phyloP scores from a whole-genome alignment of 2,113 vertebrate species.

The Prinia subflava region DNA sequence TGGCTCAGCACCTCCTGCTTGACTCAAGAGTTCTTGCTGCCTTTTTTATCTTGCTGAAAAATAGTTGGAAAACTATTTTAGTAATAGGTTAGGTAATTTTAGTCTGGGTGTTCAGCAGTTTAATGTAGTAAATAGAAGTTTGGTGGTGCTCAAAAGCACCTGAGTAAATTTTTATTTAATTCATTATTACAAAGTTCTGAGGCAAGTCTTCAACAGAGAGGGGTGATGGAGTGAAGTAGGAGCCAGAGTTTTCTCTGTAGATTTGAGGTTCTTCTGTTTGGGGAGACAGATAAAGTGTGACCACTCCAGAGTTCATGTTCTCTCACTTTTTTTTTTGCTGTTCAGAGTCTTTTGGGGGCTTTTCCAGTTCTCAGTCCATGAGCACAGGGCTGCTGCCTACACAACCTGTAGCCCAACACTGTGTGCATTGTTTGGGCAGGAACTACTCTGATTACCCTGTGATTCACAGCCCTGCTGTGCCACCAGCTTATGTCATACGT shows the following conservation, averaged over 20 bases:
- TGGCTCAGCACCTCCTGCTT: neutral
- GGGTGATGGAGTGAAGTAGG: neutral
- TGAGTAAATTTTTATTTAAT: neutral
- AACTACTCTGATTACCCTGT: neutral
- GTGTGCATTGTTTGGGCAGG: constrained; percentile 3
- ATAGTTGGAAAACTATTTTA: neutral
- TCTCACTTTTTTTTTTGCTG: neutral
- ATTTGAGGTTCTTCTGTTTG: neutral
- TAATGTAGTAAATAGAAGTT: neutral
- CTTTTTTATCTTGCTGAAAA: neutral
- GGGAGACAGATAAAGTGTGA: neutral
- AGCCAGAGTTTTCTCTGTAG: neutral
- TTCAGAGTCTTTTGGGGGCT: neutral
- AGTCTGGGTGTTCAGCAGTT: neutral
- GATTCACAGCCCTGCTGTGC: constrained; percentile 37
- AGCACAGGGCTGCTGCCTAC: neutral
- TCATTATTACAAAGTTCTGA: neutral
- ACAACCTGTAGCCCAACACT: neutral
- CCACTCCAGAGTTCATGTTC: neutral
- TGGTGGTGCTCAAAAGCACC: neutral
- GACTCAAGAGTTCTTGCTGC: neutral
- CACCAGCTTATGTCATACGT: neutral
- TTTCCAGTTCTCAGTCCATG: neutral
- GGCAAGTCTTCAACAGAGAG: neutral
- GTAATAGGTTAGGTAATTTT: neutral